Conservation (phyloP, 2,888 invertebrate species). For the Cheilosia scutellata region DNA sequence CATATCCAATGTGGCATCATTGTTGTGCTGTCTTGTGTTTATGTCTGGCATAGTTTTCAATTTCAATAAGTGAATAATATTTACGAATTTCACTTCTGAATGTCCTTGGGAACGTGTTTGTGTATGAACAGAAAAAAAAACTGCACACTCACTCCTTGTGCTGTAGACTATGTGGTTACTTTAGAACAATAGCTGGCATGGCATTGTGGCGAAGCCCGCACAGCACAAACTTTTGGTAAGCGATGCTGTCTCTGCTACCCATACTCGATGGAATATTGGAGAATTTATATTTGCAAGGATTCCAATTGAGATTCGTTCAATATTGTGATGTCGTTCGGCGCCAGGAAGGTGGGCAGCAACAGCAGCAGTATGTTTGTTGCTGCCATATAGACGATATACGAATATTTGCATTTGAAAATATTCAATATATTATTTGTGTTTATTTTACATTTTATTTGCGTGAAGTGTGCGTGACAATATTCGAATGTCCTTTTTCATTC, state of each 20-base stretch:
- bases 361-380: slow-evolving; percentile 45
- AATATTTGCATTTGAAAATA: slow-evolving; percentile 68
- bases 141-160: background rate
- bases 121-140: slow-evolving; percentile 5
- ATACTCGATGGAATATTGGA: background rate
- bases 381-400: background rate
- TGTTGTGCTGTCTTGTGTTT: slow-evolving; percentile 40
- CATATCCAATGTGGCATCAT: slow-evolving; percentile 6
- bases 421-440: slow-evolving; percentile 68
- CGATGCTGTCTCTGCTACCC: slow-evolving; percentile 7
- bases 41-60: slow-evolving; percentile 68
- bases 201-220: background rate
- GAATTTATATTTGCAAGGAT: slow-evolving; percentile 36
- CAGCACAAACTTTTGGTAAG: slow-evolving; percentile 40
- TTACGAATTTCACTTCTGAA: slow-evolving; percentile 53
- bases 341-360: slow-evolving; percentile 23
- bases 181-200: background rate
- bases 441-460: slow-evolving; percentile 62
- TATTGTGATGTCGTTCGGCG: slow-evolving; percentile 49
- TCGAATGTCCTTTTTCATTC: slow-evolving; percentile 25
- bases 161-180: slow-evolving; percentile 14
- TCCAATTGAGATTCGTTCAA: slow-evolving; percentile 56
- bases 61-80: slow-evolving; percentile 74
- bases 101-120: slow-evolving; percentile 42
- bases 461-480: slow-evolving; percentile 68